Evolutionary conservation across 2,888 invertebrate genomes (phyloP), one percentile per base, ranked within the genome.

Genomic region (Tricholauxania praeusta): DNA sequence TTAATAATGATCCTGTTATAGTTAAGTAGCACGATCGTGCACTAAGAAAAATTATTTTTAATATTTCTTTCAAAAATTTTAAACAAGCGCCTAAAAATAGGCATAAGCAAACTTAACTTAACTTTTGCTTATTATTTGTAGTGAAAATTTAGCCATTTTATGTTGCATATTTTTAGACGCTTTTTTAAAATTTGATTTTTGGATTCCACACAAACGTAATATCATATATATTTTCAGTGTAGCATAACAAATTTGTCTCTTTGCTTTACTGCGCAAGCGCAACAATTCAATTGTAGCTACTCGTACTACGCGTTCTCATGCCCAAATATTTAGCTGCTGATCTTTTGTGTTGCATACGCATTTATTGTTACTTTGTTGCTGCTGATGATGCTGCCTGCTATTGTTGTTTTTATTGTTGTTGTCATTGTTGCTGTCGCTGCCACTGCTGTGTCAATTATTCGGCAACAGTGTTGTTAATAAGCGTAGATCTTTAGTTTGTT

Each of bases 381-480:
- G 39, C n/a, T 32, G 28, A 28, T 60, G 60, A 12, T 2, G 47
- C 19, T 64, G 59, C 14, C 19, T 64, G 59, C 14, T 8, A 19
- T 59, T 62, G 14, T 47, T 62, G 60, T n/a, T 28, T 28, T 60
- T 32, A 10, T 62, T 62, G 47, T 47, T 39, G 32, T 39, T 62
- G 55, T 47, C n/a, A 22, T 65, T 60, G 51, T 12, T 59, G 12
- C 52, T 59, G 15, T 47, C 15, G n/a, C 14, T 17, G 32, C 60
- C 14, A 49, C 49, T 22, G 15, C 22, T 49, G 68, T 67, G 66
- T 69, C 72, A 74, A 65, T 71, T 65, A 65, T 32, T 55, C 71
- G 64, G 65, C 71, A 59, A 71, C 69, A 69, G 17, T 70, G 70
- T 62, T 49, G 70, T 70, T 70, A 70, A 70, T 70, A 52, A 32